Evolutionary conservation across 2,888 invertebrate species (phyloP), one percentile per base, ranked within the genome.

Genomic region (Schrankia costaestrigalis): DNA sequence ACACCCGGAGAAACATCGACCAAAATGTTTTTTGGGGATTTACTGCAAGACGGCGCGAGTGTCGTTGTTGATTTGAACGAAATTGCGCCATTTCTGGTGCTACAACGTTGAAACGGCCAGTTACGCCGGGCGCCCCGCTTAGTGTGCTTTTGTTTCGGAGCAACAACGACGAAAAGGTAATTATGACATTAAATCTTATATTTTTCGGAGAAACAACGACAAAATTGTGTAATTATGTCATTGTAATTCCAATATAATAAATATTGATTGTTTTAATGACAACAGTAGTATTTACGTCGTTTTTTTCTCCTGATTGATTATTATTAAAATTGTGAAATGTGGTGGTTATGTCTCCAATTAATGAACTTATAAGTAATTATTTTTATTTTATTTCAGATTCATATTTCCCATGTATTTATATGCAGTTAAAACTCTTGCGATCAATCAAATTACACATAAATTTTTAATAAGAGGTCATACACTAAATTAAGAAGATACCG

Each of bases 11-110:
- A 29, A 29, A 29, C 29, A 29, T 29, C 29, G 29, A 29, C 29
- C 29, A 19, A 29, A 29, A 15, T 18, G 29, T 29, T 19, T 29
- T 29, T 29, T 29, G 29, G 29, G 19, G 29, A 19, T 29, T 29
- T 29, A 19, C 29, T 19, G 29, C 19, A 10, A 29, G 29, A 29
- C 17, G 29, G 29, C 29, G 29, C 29, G 29, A 29, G 29, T 29
- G 29, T 29, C 29, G 17, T 29, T 29, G 29, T 29, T 29, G 29
- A 29, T 19, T 29, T 29, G 29, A 29, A 29, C 29, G 29, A 29
- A 29, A 29, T 29, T 18, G 29, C 29, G 29, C 29, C 29, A 29
- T 31, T 31, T 31, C 31, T 31, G 31, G 11, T 31, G 31, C 31
- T 31, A 31, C 31, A 31, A 23, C 31, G 31, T 32, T 19, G 10